These are phyloP conservation scores for Falco berigora DNA, from an alignment of 2,797 vertebrate species.

Conservation along the genomic window DNA sequence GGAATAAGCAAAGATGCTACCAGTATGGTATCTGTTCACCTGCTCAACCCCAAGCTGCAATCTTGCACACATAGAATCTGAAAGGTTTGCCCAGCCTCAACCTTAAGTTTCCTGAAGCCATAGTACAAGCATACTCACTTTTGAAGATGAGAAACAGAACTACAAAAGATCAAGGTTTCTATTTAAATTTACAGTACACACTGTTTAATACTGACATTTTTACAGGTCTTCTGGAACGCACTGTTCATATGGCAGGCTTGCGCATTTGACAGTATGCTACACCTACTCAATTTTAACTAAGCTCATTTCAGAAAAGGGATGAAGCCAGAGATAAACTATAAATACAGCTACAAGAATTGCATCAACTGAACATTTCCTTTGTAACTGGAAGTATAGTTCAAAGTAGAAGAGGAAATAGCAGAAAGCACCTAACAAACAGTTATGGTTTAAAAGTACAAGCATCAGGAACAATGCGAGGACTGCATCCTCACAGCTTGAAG, in stretches of 20 bases:
- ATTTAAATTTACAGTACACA: background rate
- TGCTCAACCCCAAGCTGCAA: background rate
- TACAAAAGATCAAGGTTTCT: background rate
- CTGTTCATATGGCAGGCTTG: background rate
- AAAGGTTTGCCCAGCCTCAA: background rate
- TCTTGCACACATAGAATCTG: no score
- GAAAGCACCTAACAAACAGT: background rate
- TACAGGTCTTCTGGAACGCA: background rate
- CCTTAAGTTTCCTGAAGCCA: background rate
- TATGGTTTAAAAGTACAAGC: background rate
- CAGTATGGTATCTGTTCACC: background rate
- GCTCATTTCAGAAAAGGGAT: background rate
- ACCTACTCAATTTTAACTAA: background rate
- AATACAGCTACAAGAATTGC: background rate
- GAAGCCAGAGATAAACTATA: background rate
- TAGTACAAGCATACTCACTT: background rate
- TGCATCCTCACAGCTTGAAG: background rate
- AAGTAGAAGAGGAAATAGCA: background rate
- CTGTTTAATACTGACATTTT: background rate
- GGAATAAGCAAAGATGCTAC: background rate
- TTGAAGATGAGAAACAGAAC: background rate
- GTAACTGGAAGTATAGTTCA: background rate
- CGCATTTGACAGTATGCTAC: background rate
- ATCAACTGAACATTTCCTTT: background rate
- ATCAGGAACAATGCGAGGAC: background rate